Percentiles rank a stretch among this genome's conserved stretches.
Conservation (phyloP, 2,113 vertebrate species). For the Mormoops blainvillei region DNA sequence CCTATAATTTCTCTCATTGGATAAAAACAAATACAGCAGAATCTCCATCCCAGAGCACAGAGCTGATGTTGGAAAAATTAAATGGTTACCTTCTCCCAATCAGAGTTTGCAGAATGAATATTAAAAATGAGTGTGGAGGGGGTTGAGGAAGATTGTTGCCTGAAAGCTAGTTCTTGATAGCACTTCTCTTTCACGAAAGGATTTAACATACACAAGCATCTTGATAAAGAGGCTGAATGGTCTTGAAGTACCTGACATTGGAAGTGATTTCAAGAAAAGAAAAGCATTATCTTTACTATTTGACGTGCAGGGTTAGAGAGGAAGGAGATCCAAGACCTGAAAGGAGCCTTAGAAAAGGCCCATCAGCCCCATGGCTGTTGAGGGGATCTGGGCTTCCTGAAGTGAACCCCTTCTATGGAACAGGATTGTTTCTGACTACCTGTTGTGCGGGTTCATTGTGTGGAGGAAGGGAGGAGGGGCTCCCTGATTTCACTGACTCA, state of each 20-base stretch:
- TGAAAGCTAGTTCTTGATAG: not conserved
- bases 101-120: not conserved
- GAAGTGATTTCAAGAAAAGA: not conserved
- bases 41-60: not conserved
- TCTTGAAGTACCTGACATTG: not conserved
- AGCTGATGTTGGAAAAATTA: not conserved
- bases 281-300: not conserved
- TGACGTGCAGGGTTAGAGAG: not conserved
- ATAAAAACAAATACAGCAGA: not conserved
- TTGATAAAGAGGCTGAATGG: not conserved
- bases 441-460: not conserved
- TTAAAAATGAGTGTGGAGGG: not conserved
- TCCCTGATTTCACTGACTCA: not conserved
- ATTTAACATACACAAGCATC: not conserved
- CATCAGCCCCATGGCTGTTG: not conserved
- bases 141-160: not conserved
- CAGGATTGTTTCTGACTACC: not conserved
- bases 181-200: not conserved
- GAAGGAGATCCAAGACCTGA: not conserved
- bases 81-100: not conserved
- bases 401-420: not conserved
- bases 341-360: not conserved
- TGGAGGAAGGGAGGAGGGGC: not conserved
- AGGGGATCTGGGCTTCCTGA: not conserved
- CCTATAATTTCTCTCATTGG: not conserved